A percentile compares a stretch with the other conserved stretches of the same genome.
phyloP scores from a whole-genome alignment of 2,113 vertebrate genomes.

The Cebidichthys violaceus region DNA sequence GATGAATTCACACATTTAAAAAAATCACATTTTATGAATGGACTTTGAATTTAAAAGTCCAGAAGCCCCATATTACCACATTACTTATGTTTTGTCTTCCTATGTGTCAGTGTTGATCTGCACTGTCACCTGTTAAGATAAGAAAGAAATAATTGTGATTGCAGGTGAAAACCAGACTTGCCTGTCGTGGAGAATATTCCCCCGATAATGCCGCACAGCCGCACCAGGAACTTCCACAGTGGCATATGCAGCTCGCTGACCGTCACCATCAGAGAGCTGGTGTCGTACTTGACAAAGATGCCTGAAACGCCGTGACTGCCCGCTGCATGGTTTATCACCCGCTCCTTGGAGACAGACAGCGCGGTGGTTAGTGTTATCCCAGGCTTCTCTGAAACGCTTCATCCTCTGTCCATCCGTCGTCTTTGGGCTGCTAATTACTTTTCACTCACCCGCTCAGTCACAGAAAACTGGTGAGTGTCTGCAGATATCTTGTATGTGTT shows the following conservation, averaged over 20 bases:
- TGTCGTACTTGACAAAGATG: slow-evolving; percentile 97
- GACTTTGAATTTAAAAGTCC: neutral
- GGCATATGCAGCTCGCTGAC: slow-evolving; percentile 98
- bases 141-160: neutral
- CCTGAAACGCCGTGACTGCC: slow-evolving; percentile 97
- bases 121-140: neutral
- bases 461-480: slow-evolving; percentile 97
- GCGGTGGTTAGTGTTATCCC: neutral
- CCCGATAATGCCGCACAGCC: slow-evolving; percentile 94
- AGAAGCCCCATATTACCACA: neutral
- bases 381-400: neutral
- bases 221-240: slow-evolving; percentile 95
- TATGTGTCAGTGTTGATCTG: neutral
- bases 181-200: slow-evolving; percentile 98
- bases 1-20: neutral
- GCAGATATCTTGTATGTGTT: slow-evolving; percentile 92
- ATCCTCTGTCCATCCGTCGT: neutral
- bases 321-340: slow-evolving; percentile 94
- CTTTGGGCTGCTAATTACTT: neutral
- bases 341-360: slow-evolving; percentile 82
- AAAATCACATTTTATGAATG: too few species aligned
- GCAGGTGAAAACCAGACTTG: slow-evolving; percentile 49
- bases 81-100: neutral
- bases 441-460: slow-evolving; percentile 92
- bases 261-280: slow-evolving; percentile 96